Evolutionary conservation across 2,888 invertebrate species (phyloP).

Genomic region (Phragmatobia fuliginosa): DNA sequence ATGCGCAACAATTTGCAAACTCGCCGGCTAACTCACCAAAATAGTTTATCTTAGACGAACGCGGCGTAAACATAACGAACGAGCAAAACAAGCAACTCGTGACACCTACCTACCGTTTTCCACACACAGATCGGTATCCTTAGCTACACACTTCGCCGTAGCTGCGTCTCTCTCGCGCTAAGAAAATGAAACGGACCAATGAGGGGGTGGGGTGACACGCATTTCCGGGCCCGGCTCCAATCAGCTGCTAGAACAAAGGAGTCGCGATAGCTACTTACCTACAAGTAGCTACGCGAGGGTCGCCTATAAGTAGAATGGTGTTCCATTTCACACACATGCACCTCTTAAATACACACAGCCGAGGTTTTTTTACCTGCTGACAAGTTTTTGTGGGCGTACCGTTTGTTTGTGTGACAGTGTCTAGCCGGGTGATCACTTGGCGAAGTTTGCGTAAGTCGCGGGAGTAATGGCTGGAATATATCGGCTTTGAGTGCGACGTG

Average conservation of each 20-base stretch:
- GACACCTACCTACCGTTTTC: slow-evolving; percentile 80
- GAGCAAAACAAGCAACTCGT: slow-evolving; percentile 73
- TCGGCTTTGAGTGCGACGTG: slow-evolving; percentile 68
- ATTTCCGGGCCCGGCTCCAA: slow-evolving; percentile 87
- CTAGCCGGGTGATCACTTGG: slow-evolving; percentile 77
- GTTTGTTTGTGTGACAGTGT: slow-evolving; percentile 75
- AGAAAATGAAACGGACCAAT: slow-evolving; percentile 87
- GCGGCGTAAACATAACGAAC: slow-evolving; percentile 71
- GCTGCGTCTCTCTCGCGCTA: slow-evolving; percentile 85
- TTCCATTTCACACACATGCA: slow-evolving; percentile 73
- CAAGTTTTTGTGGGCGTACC: slow-evolving; percentile 75
- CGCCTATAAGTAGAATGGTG: slow-evolving; percentile 71
- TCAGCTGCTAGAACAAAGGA: slow-evolving; percentile 88
- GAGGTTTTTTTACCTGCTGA: slow-evolving; percentile 75
- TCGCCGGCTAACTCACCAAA: slow-evolving; percentile 69
- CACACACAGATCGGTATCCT: slow-evolving; percentile 81
- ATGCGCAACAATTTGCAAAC: slow-evolving; percentile 76
- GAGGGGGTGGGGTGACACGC: slow-evolving; percentile 87
- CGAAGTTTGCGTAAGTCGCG: slow-evolving; percentile 74
- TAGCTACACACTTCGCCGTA: slow-evolving; percentile 80
- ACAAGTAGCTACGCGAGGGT: slow-evolving; percentile 81
- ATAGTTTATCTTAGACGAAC: slow-evolving; percentile 81
- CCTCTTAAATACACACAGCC: slow-evolving; percentile 62
- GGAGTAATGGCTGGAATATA: slow-evolving; percentile 74
- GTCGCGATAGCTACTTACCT: slow-evolving; percentile 85